Evolutionary conservation across 2,888 invertebrate species (phyloP), one percentile per base, ranked within the genome.

Genomic region (Allacma fusca): DNA sequence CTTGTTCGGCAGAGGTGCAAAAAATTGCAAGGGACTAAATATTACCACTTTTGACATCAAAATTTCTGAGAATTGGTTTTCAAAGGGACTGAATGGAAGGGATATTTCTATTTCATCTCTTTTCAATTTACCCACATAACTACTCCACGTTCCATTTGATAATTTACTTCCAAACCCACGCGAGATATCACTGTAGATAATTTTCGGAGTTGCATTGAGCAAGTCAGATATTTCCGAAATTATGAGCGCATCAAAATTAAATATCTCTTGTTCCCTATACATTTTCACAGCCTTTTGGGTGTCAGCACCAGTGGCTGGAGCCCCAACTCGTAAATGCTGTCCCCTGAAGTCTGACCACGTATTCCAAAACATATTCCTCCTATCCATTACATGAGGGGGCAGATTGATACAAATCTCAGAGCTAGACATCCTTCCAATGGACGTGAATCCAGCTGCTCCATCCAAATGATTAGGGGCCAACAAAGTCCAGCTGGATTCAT

Each of bases 31-130:
- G 7, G 73, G 73, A 26, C 40, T 24, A 19, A 29, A 62, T 1
- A 73, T 40, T 19, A 28, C 73, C 1, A 59, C 40, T 40, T 73
- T 73, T 23, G 73, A 73, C 73, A 73, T 73, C 19, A 16, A 5
- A 7, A 73, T 19, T 13, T 9, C 29, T 1, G 26, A n/a, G n/a
- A 26, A 73, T 40, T 73, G 73, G 13, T 64, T 7, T 1, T 12
- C 9, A n/a, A 40, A 40, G 13, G 73, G 73, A 19, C 5, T 16
- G 24, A 73, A 64, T 7, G 73, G 73, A 13, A 73, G n/a, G 12
- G 62, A 23, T 0, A 73, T 21, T 9, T 73, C 40, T 23, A 64
- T 50, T 16, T 24, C 40, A 1, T 70, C 70, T n/a, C 50, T 4
- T 16, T 40, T 7, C 5, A 70, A 19, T 50, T 44, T 24, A 0